Evolutionary conservation across 2,113 vertebrate genomes (phyloP), one percentile per base, ranked within the genome.

Genomic region (Cynocephalus volans): DNA sequence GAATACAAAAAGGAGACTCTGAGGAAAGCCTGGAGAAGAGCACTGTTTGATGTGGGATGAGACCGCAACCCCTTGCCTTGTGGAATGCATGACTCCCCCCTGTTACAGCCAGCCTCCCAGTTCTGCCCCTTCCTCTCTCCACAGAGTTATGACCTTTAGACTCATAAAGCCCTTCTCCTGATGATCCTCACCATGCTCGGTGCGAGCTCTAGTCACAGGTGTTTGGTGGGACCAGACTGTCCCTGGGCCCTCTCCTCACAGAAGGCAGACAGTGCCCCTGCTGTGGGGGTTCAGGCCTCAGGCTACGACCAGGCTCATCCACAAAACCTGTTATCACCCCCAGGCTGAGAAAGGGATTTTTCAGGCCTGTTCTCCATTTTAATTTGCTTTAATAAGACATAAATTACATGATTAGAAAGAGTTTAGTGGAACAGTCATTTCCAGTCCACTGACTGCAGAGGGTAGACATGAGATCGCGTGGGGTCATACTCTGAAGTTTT

Each of bases 191-290:
- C 0, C 17, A 24, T 21, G 8, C 33, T 64, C 41, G 33, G 9
- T 2, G 8, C 19, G 64, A 0, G 2, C 41, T 56, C 62, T 0
- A 5, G 9, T 52, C 58, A 31, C 1, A 1, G 60, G 48, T 13
- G 50, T 33, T 52, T 36, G 54, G 23, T 58, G 33, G 33, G 31
- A 8, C 83, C 12, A 13, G 15, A 2, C 2, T 8, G 17, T 7
- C 31, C n/a, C 28, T 33, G 19, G 36, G 28, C 5, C 18, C 9
- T 69, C 12, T 86, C 7, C 73, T 52, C 24, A 24, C 17, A 15
- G 64, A 92, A 12, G 52, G 0, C 41, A 62, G 56, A 18, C 15
- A 24, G 8, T 41, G 65, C 26, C 26, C 64, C 76, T 31, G 31
- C 5, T 11, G 21, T 45, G n/a, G 56, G 24, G 21, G 18, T 18